Base-by-base conservation (phyloP, 1,140 invertebrate species). In the Meloidogyne hapla region DNA sequence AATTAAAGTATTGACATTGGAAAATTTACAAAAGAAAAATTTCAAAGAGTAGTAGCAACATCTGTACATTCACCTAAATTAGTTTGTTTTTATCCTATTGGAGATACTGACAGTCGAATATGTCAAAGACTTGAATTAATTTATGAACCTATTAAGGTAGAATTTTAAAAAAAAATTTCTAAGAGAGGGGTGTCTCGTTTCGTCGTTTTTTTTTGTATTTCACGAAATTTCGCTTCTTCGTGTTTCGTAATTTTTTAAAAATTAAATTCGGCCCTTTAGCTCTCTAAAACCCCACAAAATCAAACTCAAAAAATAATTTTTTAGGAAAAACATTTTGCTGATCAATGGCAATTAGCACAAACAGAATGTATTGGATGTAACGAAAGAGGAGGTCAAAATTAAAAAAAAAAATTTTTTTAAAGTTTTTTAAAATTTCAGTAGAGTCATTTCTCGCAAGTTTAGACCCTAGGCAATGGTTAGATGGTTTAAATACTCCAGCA, bases 81-180 rank as follows among this genome's bases (percentile, higher is more conserved):
- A 23, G 79, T 84, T 13, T 84, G 83, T 48, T 73, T 84, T 66
- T 75, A 85, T 73, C 83, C 83, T 33, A 65, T 76, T 15, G 83
- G 83, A 13, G 80, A 83, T 72, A 15, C 64, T 18, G 74, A 81
- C 6, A 73, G 71, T 9, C 42, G 81, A 25, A 68, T 68, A 25
- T 83, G 82, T 62, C 65, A 84, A 42, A 77, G 80, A 77, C 45
- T 83, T 10, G 40, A 74, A 12, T 83, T 68, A 69, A 67, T 83
- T 21, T 69, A 26, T 12, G 65, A 75, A 13, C 83, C 81, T 1
- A 26, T 83, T 1, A 42, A 79, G 23, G 75, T 73, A 10, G 10
- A 65, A 42, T 25, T 26, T 5, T 48, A 1, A 65, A 12, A 72
- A 28, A 1, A 26, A 1, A 10, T 21, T n/a, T 13, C 10, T 18